Percentiles rank a stretch among this genome's conserved stretches.
Evolutionary conservation across 2,797 vertebrate species (phyloP).

Genomic region (Anomalospiza imberbis): DNA sequence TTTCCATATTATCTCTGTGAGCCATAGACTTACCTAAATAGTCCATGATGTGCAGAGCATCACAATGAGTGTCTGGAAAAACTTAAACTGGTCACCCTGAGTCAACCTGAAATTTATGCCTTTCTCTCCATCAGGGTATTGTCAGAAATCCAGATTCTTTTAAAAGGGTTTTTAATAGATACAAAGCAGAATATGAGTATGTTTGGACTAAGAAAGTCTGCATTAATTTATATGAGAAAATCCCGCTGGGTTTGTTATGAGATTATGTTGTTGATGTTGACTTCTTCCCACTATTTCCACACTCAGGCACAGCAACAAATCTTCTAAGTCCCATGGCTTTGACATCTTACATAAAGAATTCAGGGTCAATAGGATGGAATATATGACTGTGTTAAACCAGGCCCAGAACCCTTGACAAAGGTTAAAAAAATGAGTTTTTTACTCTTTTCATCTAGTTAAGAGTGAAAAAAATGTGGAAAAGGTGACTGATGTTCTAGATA

Average conservation of each 20-base stretch:
- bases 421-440: not conserved
- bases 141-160: not conserved
- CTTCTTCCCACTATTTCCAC: conserved; percentile 20
- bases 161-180: not conserved
- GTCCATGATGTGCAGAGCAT: not conserved
- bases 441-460: not conserved
- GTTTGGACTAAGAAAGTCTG: conserved; percentile 2
- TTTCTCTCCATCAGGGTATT: not conserved
- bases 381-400: not conserved
- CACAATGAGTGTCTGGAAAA: not conserved
- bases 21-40: not conserved
- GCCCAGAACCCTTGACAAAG: not conserved
- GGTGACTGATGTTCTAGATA: not conserved
- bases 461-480: not conserved
- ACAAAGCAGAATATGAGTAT: not conserved
- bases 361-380: not conserved
- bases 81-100: not conserved
- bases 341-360: conserved; percentile 8
- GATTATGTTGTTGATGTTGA: conserved; percentile 24
- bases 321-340: not conserved
- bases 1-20: not conserved
- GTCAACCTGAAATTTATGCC: not conserved
- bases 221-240: conserved; percentile 9
- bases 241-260: not conserved
- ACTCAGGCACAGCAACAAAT: not conserved